Evolutionary conservation across 2,888 invertebrate species (phyloP), one percentile per base, ranked within the genome.

Genomic region (Philaethria dido): DNA sequence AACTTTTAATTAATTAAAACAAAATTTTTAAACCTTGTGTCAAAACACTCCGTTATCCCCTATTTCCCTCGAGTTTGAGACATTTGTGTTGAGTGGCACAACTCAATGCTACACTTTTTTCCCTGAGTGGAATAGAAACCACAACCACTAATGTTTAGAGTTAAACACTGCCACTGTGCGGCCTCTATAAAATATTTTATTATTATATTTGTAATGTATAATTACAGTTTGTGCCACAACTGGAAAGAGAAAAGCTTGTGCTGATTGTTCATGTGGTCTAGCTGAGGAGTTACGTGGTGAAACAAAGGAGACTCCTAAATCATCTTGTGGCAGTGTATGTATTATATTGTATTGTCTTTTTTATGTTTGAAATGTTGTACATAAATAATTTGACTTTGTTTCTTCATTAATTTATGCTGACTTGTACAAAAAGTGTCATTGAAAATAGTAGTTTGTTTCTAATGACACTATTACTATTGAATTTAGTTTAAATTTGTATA

Each of bases 241-340:
- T 0, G 98, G 98, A 1, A 97, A 98, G 86, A 94, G 97, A 67
- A 99, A 98, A 87, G 99, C 99, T 0, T 99, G 99, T 81, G 99
- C 99, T 77, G 97, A 99, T 87, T 99, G 99, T 84, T 95, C 97
- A 1, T 99, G 99, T 87, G 99, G 99, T 0, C 93, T 99, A 68
- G 99, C 99, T 3, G 99, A 99, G 75, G 98, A 99, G 86, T 88
- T 99, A 62, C 95, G 94, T 57, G 94, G 93, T 9, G 96, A 96
- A 82, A 87, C 87, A 33, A 90, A 91, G 61, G 86, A 92, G 25
- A 93, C 94, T 44, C 95, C 95, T 1, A 97, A 96, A 84, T 99
- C 99, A 0, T 97, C 99, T 0, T 99, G 99, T 93, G 99, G 99
- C 83, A 99, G 95, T 93, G 99, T 99, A 93, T 93, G 97, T 94